phyloP scores from a whole-genome alignment of 2,113 vertebrate species.

The Ardeotis arabs region DNA sequence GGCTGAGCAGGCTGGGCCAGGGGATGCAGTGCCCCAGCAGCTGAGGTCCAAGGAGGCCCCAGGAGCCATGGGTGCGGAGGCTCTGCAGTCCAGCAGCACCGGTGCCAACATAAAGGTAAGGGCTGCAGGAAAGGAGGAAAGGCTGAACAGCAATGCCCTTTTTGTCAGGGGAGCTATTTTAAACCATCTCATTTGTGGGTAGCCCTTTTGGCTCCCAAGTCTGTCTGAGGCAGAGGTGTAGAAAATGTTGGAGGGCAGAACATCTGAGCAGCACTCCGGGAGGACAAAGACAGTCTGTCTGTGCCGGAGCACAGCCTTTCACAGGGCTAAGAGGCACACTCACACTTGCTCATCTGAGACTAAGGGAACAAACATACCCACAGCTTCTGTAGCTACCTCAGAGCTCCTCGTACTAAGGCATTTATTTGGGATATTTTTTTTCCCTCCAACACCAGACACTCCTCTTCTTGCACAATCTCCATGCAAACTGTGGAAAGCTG shows the following conservation, averaged over 20 bases:
- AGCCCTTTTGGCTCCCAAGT: conserved; percentile 27
- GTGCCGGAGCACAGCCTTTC: not conserved
- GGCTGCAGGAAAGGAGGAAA: not conserved
- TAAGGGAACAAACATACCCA: not conserved
- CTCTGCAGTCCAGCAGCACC: rapidly evolving
- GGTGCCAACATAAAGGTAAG: rapidly evolving
- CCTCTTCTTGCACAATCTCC: not conserved
- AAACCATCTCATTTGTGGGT: conserved; percentile 5
- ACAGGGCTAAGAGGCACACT: not conserved
- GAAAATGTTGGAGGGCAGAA: not conserved
- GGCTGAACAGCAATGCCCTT: not conserved
- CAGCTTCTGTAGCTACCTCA: not conserved
- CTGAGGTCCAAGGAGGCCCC: not conserved
- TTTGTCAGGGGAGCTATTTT: conserved; percentile 18
- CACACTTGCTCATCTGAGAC: not conserved
- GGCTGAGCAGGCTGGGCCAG: not conserved
- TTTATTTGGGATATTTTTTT: not conserved
- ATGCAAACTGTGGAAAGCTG: not conserved
- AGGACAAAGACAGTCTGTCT: conserved; percentile 20
- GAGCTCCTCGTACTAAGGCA: not conserved
- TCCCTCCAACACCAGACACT: not conserved
- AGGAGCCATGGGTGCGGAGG: rapidly evolving
- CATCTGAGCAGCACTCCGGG: not conserved
- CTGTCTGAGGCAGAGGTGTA: conserved; percentile 24
- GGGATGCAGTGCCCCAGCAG: not conserved